These are phyloP conservation scores for Anarhynchus alexandrinus DNA, from an alignment of 2,113 vertebrate genomes.

Conservation along the genomic window DNA sequence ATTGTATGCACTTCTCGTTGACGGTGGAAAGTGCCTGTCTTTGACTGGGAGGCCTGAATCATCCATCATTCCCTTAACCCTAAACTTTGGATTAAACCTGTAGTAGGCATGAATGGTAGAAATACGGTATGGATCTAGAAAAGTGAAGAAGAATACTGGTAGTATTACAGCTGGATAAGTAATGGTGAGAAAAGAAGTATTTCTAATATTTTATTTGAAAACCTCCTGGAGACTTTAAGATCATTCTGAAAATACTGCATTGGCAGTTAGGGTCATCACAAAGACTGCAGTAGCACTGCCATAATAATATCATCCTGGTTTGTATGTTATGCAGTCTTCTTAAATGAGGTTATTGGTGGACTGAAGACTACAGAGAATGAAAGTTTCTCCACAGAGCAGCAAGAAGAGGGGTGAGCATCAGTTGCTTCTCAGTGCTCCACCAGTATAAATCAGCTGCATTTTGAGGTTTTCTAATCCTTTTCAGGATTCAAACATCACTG, in stretches of 20 bases:
- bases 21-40: too few species aligned
- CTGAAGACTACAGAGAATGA: background rate
- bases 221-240: background rate
- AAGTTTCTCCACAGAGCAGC: background rate
- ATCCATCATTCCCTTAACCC: background rate
- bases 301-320: background rate
- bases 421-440: background rate
- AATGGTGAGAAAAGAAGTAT: background rate
- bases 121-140: background rate
- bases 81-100: background rate
- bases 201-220: background rate
- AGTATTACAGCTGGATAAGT: background rate
- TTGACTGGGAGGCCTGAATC: background rate
- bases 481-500: background rate
- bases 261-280: background rate
- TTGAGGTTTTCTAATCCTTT: background rate
- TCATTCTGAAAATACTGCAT: background rate
- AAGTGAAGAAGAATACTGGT: background rate
- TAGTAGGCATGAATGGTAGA: background rate
- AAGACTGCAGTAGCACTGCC: background rate
- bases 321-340: background rate
- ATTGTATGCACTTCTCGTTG: background rate
- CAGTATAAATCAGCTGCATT: background rate
- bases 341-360: background rate
- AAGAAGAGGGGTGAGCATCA: background rate